Evolutionary conservation across 2,888 invertebrate genomes (phyloP).

Genomic region (Trachelus stipa): DNA sequence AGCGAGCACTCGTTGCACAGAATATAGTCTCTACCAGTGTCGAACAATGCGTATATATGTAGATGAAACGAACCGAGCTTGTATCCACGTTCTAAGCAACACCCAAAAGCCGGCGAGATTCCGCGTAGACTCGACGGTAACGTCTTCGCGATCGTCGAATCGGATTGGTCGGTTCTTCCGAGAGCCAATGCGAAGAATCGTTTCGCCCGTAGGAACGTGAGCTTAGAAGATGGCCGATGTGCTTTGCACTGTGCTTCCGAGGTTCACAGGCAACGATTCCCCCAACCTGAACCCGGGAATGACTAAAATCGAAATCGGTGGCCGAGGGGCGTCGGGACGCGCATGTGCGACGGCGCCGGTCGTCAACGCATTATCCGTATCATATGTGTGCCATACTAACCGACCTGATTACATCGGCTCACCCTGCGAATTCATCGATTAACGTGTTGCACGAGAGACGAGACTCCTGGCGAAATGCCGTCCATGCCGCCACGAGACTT

Average conservation of each 20-base stretch:
- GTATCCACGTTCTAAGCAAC: slow-evolving; percentile 3
- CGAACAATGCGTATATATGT: slow-evolving; percentile 4
- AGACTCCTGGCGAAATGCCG: neutral
- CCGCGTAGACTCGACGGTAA: neutral
- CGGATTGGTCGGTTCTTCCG: neutral
- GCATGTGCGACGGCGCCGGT: slow-evolving; percentile 62
- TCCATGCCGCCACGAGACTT: neutral
- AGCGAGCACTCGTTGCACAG: slow-evolving; percentile 3
- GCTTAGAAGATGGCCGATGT: slow-evolving; percentile 28
- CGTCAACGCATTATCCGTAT: slow-evolving; percentile 56
- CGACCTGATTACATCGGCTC: slow-evolving; percentile 54
- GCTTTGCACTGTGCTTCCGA: slow-evolving; percentile 26
- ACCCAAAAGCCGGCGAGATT: slow-evolving; percentile 6
- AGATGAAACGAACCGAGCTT: slow-evolving; percentile 5
- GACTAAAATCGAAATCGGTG: slow-evolving; percentile 67
- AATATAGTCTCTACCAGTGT: neutral
- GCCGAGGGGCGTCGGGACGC: slow-evolving; percentile 57
- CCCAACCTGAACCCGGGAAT: slow-evolving; percentile 64
- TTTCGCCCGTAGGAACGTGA: slow-evolving; percentile 15
- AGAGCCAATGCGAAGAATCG: slow-evolving; percentile 1
- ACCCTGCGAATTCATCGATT: slow-evolving; percentile 27
- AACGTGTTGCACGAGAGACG: slow-evolving; percentile 18
- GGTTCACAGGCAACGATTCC: slow-evolving; percentile 50
- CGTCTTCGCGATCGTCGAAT: slow-evolving; percentile 3
- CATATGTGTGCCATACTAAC: slow-evolving; percentile 50